These are phyloP conservation scores for Chymomyza fuscimana DNA, from an alignment of 2,888 invertebrate species.

Conservation along the genomic window DNA sequence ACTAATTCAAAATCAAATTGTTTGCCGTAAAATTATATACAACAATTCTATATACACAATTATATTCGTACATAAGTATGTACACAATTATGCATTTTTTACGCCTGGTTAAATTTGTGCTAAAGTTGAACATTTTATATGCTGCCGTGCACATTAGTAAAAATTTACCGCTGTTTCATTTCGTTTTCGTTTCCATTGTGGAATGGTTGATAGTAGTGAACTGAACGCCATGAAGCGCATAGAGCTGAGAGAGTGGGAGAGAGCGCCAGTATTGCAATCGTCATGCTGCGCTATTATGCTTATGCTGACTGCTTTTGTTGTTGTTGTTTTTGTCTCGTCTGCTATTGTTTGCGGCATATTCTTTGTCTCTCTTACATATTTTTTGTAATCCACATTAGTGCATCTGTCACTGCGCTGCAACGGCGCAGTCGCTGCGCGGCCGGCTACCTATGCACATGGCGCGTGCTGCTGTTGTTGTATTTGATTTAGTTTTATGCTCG, in stretches of 20 bases:
- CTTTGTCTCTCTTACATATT: constrained; percentile 37
- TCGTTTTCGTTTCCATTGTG: constrained; percentile 35
- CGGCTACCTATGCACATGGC: not conserved
- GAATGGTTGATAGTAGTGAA: not conserved
- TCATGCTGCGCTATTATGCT: constrained; percentile 13
- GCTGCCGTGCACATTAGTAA: constrained; percentile 9
- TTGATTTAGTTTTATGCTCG: no score
- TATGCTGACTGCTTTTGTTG: constrained; percentile 21
- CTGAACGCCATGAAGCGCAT: not conserved
- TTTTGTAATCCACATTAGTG: constrained; percentile 56
- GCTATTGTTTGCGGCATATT: constrained; percentile 27
- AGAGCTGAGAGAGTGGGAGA: not conserved
- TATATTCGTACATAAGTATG: no score
- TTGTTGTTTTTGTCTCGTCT: constrained; percentile 21
- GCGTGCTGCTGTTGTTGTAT: not conserved
- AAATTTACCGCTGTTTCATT: constrained; percentile 47
- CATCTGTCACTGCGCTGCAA: constrained; percentile 38
- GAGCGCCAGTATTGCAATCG: not conserved
- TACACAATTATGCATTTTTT: not conserved
- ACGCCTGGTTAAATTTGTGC: not conserved
- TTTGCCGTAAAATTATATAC: no score
- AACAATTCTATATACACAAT: no score
- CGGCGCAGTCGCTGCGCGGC: constrained; percentile 1
- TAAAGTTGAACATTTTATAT: not conserved
- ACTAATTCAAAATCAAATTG: no score